A percentile compares a stretch with the other conserved stretches of the same genome.
Evolutionary conservation across 2,888 invertebrate species (phyloP).

Genomic region (Andrena praecox): DNA sequence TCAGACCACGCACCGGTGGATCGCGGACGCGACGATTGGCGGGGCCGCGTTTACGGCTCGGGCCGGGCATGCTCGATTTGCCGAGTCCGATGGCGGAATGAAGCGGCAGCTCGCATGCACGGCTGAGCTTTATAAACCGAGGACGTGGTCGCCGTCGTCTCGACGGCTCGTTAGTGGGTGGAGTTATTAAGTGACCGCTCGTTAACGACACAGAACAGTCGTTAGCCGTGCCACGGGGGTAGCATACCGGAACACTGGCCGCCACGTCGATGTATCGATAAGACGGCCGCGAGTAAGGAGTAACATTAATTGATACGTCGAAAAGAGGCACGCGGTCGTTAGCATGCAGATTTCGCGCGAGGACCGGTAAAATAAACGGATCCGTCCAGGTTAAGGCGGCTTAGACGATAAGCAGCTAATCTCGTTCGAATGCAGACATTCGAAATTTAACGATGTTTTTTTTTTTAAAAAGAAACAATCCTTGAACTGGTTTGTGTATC

Average conservation of each 20-base stretch:
- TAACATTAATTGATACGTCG: constrained; percentile 53
- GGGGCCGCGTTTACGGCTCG: constrained; percentile 29
- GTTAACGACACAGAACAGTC: constrained; percentile 66
- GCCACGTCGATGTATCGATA: constrained; percentile 62
- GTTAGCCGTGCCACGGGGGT: constrained; percentile 51
- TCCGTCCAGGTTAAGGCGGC: not conserved
- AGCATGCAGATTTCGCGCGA: not conserved
- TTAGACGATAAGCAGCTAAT: constrained; percentile 6
- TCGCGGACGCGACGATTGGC: constrained; percentile 49
- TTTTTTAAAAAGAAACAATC: constrained; percentile 24
- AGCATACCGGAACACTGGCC: constrained; percentile 55
- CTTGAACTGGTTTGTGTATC: constrained; percentile 45
- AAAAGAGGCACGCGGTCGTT: not conserved
- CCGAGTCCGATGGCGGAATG: constrained; percentile 39
- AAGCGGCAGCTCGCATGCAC: constrained; percentile 47
- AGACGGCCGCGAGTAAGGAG: constrained; percentile 46
- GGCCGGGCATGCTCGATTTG: constrained; percentile 66
- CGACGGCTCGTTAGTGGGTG: constrained; percentile 71
- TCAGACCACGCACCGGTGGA: constrained; percentile 19
- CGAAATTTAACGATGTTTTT: not conserved
- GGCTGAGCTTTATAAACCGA: constrained; percentile 60
- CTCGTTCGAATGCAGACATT: not conserved
- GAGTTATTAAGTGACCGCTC: constrained; percentile 70
- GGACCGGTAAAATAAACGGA: not conserved
- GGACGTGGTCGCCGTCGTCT: constrained; percentile 66